Percentiles rank a stretch among this genome's conserved stretches.
Evolutionary conservation across 2,113 vertebrate genomes (phyloP).

Genomic region (Alces alces): DNA sequence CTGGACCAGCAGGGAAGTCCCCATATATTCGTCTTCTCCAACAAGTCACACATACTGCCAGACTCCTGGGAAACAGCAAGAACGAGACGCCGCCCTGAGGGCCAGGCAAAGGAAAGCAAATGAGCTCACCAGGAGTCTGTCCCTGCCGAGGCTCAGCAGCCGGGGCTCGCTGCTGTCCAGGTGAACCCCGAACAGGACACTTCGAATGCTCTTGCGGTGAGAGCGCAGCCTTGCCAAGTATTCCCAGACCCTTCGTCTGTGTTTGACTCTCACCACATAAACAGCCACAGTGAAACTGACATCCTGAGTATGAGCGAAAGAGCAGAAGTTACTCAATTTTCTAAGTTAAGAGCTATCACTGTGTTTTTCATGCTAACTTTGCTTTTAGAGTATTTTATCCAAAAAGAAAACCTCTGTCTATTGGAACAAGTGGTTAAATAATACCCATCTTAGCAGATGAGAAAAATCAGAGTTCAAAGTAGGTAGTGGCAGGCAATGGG

Average conservation of each 20-base stretch:
- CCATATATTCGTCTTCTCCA: neutral
- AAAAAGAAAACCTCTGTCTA: neutral
- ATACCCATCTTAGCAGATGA: neutral
- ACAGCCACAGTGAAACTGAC: conserved; percentile 84
- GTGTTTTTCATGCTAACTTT: neutral
- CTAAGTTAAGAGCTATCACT: neutral
- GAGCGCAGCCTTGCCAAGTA: conserved; percentile 86
- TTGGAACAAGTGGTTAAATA: neutral
- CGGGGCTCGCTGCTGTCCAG: conserved; percentile 83
- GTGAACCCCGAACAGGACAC: conserved; percentile 90
- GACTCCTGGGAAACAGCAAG: neutral
- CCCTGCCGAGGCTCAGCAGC: conserved; percentile 92
- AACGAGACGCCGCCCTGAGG: fast-evolving
- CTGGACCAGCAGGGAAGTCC: neutral
- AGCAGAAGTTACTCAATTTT: neutral
- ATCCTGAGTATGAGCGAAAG: conserved; percentile 79
- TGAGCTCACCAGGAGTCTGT: conserved; percentile 86
- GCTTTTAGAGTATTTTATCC: neutral
- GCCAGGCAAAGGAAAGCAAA: fast-evolving
- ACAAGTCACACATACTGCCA: neutral
- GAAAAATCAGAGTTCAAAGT: neutral
- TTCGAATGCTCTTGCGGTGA: conserved; percentile 89
- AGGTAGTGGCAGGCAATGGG: neutral
- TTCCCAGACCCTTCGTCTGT: conserved; percentile 78
- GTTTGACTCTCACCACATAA: conserved; percentile 72